Percentiles rank a stretch among this genome's conserved stretches.
Conservation (phyloP, 2,888 invertebrate species). For the Trichopria drosophilae region DNA sequence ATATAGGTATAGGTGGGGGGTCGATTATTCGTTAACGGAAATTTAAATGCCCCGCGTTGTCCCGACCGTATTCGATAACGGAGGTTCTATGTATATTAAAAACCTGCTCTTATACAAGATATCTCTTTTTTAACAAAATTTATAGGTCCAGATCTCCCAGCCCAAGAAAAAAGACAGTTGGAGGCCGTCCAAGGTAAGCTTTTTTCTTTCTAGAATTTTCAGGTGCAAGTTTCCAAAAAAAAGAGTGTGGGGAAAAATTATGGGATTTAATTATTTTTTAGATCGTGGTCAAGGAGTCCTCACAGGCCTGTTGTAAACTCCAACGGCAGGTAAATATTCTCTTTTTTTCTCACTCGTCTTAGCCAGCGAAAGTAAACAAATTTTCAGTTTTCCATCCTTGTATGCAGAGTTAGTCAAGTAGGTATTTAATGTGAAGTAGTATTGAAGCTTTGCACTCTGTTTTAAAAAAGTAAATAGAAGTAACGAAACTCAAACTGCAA, state of each 20-base stretch:
- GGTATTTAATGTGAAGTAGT: constrained; percentile 43
- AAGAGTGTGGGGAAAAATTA: constrained; percentile 38
- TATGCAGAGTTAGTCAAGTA: constrained; percentile 38
- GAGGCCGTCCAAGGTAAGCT: constrained; percentile 50
- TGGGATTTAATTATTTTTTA: constrained; percentile 50
- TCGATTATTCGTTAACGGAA: constrained; percentile 19
- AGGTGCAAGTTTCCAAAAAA: constrained; percentile 41
- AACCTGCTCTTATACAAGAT: constrained; percentile 41
- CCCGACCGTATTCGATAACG: no score
- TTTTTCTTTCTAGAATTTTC: constrained; percentile 40
- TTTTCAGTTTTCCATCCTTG: constrained; percentile 49
- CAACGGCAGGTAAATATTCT: constrained; percentile 49
- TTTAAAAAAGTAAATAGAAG: constrained; percentile 19
- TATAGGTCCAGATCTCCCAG: constrained; percentile 51
- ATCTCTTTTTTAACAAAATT: constrained; percentile 47
- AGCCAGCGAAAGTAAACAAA: constrained; percentile 8
- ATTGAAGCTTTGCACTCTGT: constrained; percentile 39
- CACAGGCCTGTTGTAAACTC: constrained; percentile 42
- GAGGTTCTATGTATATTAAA: constrained; percentile 38
- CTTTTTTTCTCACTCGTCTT: constrained; percentile 3
- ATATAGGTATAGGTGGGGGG: no score
- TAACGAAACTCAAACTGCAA: constrained; percentile 17
- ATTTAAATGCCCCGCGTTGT: no score
- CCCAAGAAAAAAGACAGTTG: constrained; percentile 46
- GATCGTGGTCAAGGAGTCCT: constrained; percentile 53